These are phyloP conservation scores for Dryas iulia DNA, from an alignment of 1,140 invertebrate species.

Conservation along the genomic window DNA sequence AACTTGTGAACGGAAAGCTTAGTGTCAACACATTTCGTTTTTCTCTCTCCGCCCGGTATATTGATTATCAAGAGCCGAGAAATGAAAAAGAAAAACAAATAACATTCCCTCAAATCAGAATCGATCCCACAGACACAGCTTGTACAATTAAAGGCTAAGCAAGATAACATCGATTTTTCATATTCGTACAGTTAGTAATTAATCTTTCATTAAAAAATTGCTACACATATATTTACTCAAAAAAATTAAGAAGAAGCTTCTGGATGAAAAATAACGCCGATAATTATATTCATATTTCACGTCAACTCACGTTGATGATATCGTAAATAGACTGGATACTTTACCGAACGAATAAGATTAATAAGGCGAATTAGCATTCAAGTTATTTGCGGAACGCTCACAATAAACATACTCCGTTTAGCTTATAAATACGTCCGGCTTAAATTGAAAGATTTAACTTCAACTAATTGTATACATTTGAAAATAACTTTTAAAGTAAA, in stretches of 20 bases:
- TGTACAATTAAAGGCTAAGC: no score
- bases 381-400: slow-evolving; percentile 14
- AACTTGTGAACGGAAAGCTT: no score
- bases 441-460: slow-evolving; percentile 4
- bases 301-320: background rate
- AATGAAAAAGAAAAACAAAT: no score
- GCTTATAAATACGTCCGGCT: slow-evolving; percentile 5
- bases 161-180: no score
- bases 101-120: no score
- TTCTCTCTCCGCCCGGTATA: no score
- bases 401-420: slow-evolving; percentile 1
- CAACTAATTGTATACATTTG: background rate
- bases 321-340: background rate
- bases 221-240: background rate
- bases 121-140: no score
- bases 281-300: background rate
- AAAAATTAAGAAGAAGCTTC: background rate
- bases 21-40: no score
- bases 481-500: background rate
- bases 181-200: no score
- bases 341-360: slow-evolving; percentile 7
- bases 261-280: background rate
- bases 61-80: no score
- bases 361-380: slow-evolving; percentile 12
- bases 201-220: no score